Conservation (phyloP, 2,797 vertebrate genomes). For the Pithecia hirsuta region DNA sequence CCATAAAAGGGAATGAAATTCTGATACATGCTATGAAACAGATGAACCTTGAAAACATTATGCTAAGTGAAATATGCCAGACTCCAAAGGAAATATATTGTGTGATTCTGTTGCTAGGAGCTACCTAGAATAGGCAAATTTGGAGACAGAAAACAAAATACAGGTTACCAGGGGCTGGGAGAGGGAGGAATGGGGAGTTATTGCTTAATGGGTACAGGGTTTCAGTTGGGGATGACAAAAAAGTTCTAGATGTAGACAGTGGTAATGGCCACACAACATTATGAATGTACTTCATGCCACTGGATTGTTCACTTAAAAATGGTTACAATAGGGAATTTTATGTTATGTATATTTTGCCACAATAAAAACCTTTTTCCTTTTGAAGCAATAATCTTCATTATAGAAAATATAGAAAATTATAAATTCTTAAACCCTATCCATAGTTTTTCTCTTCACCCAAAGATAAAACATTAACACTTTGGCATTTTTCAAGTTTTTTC, state of each 20-base stretch:
- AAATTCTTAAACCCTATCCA: neutral
- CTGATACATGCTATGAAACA: neutral
- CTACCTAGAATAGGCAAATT: neutral
- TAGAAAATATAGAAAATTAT: neutral
- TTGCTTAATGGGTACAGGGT: neutral
- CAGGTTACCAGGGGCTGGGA: neutral
- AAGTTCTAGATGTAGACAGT: neutral
- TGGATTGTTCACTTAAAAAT: neutral
- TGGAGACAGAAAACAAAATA: neutral
- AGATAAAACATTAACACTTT: neutral
- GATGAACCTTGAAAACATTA: neutral
- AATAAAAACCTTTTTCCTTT: conserved; percentile 14
- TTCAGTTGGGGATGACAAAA: neutral
- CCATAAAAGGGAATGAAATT: neutral
- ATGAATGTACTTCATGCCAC: neutral
- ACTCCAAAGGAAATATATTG: neutral
- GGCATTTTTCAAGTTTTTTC: neutral
- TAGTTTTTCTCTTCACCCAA: neutral
- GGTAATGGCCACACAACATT: neutral
- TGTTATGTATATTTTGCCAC: neutral
- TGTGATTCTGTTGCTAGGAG: neutral
- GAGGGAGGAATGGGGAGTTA: neutral
- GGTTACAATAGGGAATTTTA: neutral
- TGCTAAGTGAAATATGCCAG: neutral
- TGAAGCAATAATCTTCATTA: neutral